Base-by-base conservation (phyloP, 2,797 vertebrate species). In the Sus cebifrons region DNA sequence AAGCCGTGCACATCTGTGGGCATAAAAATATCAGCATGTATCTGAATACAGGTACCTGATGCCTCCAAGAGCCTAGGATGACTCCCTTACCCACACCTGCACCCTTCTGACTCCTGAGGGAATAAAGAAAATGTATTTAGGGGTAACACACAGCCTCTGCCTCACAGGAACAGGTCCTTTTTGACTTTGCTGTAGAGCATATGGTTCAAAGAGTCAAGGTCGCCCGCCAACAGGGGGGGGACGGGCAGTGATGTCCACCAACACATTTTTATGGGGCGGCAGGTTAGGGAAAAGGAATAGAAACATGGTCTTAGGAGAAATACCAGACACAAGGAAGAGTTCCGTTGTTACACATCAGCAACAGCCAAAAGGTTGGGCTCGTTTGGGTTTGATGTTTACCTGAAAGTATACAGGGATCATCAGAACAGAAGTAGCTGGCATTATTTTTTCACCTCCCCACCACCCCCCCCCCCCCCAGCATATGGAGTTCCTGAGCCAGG, bases 331-430 rank as follows among this genome's bases (percentile, higher is more conserved):
- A 62, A 23, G 68, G 25, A 58, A 87, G 79, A 89, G 89, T 36
- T 64, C 32, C 20, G 8, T 32, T 95, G 73, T 67, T 94, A 67
- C 92, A 87, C 17, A 44, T 79, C 52, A 71, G 64, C 10, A 79
- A 60, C 32, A 60, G 20, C 73, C 54, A 70, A 95, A 91, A 93
- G 18, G 77, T 32, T 29, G 75, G 74, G 77, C 7, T 49, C 68
- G 40, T 84, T 77, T 73, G 29, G 13, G 78, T 96, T 58, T 75
- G 27, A 62, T 79, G 81, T 93, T 94, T 86, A 89, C 81, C 89
- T 68, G 9, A 65, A 86, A 73, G 67, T 54, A 49, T 49, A 49
- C 6, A 49, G 44, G 44, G 44, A 20, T 81, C 54, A 91, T 77
- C 21, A 68, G 81, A 87, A 85, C 25, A 70, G 65, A 94, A 89